phyloP scores from a whole-genome alignment of 1,140 invertebrate genomes.

The Formica exsecta region DNA sequence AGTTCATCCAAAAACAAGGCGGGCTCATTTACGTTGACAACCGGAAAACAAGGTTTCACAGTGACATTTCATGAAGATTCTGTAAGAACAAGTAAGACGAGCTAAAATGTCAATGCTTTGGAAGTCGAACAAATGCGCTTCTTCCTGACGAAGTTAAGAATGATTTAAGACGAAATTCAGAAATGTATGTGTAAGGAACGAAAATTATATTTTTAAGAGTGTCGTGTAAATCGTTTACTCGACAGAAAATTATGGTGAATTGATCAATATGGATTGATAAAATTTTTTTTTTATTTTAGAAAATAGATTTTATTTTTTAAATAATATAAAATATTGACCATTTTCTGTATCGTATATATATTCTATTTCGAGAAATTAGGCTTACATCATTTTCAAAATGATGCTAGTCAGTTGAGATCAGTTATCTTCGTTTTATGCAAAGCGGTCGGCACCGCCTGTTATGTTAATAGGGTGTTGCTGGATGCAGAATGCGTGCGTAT shows the following conservation, averaged over 20 bases:
- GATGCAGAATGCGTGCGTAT: conserved; percentile 61
- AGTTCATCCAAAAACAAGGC: conserved; percentile 40
- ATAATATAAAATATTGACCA: too few relatives aligned
- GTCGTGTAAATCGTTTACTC: not conserved
- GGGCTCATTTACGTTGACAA: conserved; percentile 36
- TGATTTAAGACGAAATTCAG: not conserved
- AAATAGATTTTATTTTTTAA: not conserved
- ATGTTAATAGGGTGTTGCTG: conserved; percentile 66
- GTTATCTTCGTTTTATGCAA: conserved; percentile 54
- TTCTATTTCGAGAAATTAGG: not conserved
- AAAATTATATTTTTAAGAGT: not conserved
- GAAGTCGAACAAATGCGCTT: not conserved
- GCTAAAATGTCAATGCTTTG: conserved; percentile 18
- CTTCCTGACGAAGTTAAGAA: not conserved
- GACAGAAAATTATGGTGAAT: not conserved
- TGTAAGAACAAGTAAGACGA: conserved; percentile 25
- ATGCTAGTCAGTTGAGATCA: not conserved
- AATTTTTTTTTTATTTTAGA: not conserved
- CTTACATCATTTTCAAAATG: conserved; percentile 13
- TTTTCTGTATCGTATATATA: not conserved
- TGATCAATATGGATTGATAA: not conserved
- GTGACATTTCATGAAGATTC: not conserved
- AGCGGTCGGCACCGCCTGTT: conserved; percentile 53
- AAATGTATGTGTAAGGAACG: not conserved
- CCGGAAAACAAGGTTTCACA: conserved; percentile 16